Evolutionary conservation across 2,797 vertebrate species (phyloP).

Genomic region (Paramormyrops hopkinsi): DNA sequence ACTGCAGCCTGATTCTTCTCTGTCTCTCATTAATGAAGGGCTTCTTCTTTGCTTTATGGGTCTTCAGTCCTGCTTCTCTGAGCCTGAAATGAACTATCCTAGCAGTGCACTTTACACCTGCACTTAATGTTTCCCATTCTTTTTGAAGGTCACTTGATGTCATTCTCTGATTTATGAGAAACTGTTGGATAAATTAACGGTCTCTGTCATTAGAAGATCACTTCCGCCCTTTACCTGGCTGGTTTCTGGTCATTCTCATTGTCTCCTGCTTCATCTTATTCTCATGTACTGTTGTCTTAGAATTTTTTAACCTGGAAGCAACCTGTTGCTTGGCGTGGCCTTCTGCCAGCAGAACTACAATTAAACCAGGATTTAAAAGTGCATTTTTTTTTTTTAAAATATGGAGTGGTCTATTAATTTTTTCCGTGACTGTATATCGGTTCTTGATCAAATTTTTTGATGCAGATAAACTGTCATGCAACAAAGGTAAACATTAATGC

Average conservation of each 20-base stretch:
- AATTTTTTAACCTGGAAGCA: background rate
- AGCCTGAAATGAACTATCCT: background rate
- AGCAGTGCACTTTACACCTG: background rate
- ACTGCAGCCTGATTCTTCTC: background rate
- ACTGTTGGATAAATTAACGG: background rate
- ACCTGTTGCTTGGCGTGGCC: background rate
- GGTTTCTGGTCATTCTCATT: background rate
- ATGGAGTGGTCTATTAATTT: background rate
- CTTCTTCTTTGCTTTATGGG: background rate
- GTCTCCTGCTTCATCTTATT: background rate
- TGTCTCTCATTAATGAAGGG: background rate
- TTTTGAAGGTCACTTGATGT: background rate
- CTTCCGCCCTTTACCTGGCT: background rate
- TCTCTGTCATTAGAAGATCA: background rate
- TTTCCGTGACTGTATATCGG: background rate
- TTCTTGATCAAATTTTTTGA: background rate
- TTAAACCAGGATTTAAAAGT: background rate
- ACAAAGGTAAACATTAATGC: background rate
- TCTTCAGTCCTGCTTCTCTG: background rate
- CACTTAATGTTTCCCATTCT: background rate
- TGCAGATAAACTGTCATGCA: background rate
- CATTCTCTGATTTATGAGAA: background rate
- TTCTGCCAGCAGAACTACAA: background rate
- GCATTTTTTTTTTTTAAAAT: no score
- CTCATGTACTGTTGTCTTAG: background rate